Percentiles rank a stretch among this genome's conserved stretches.
Conservation (phyloP, 2,888 invertebrate species). For the Philhelius pedissequus region DNA sequence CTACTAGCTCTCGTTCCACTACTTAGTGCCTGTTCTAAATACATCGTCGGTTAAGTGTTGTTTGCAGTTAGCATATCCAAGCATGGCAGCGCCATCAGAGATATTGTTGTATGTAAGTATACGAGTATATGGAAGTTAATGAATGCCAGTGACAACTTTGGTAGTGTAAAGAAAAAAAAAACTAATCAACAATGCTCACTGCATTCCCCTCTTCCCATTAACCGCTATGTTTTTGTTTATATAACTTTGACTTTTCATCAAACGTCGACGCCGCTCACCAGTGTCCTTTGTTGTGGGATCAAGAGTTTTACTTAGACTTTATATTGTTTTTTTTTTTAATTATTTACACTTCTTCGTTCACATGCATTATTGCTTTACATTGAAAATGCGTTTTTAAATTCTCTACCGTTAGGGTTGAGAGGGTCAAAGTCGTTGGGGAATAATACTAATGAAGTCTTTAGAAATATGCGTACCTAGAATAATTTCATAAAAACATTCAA, state of each 20-base stretch:
- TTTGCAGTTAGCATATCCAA: constrained; percentile 21
- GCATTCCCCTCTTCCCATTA: background rate
- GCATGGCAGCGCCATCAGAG: background rate
- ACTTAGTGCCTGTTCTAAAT: constrained; percentile 37
- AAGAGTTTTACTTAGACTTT: background rate
- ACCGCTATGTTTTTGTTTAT: background rate
- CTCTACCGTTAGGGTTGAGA: no score
- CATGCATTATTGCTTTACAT: no score
- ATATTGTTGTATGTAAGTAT: background rate
- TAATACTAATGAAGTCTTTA: no score
- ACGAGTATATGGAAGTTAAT: background rate
- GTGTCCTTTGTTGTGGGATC: constrained; percentile 20
- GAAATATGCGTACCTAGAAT: no score
- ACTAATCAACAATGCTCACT: background rate
- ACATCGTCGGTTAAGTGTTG: constrained; percentile 19
- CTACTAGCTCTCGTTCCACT: constrained; percentile 20
- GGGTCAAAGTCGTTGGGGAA: no score
- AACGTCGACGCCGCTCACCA: background rate
- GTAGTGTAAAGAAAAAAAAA: constrained; percentile 21
- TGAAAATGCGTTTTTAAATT: no score
- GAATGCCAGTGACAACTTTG: constrained; percentile 40
- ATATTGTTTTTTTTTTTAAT: no score
- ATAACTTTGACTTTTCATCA: background rate
- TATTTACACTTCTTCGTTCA: no score
- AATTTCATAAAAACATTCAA: no score